Conservation (phyloP, 2,888 invertebrate genomes). For the Stenchaetothrips biformis region DNA sequence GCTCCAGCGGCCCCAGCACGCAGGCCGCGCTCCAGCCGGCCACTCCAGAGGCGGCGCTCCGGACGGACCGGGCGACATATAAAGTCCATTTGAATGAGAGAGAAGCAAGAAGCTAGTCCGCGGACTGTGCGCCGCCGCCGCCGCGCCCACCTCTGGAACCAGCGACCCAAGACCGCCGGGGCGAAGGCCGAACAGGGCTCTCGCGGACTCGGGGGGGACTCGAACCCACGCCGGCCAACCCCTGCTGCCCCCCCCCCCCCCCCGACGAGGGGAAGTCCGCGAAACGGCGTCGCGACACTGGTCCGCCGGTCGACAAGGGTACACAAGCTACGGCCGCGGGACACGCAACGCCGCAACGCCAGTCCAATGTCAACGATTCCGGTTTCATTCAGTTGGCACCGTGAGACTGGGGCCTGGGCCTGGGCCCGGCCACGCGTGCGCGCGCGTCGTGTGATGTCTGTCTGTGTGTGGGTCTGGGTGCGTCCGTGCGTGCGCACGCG, state of each 20-base stretch:
- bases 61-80: not conserved
- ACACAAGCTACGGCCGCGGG: not conserved
- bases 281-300: too few relatives aligned
- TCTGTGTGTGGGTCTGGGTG: too few relatives aligned
- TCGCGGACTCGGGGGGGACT: not conserved
- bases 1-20: not conserved
- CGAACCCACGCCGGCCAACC: not conserved
- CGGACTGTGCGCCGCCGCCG: not conserved
- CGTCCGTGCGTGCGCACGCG: too few relatives aligned
- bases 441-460: too few relatives aligned
- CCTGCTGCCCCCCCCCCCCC: too few relatives aligned
- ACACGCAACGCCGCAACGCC: constrained; percentile 20
- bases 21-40: not conserved
- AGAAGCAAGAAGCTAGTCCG: not conserved
- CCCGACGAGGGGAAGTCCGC: too few relatives aligned
- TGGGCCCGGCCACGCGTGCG: too few relatives aligned
- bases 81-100: constrained; percentile 17
- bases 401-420: not conserved
- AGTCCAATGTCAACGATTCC: constrained; percentile 20
- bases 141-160: too few relatives aligned
- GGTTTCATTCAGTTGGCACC: constrained; percentile 24
- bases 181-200: not conserved
- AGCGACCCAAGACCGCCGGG: not conserved
- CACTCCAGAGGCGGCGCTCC: not conserved
- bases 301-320: not conserved